Evolutionary conservation across 2,797 vertebrate genomes (phyloP).

Genomic region (Odontamblyopus rebecca): DNA sequence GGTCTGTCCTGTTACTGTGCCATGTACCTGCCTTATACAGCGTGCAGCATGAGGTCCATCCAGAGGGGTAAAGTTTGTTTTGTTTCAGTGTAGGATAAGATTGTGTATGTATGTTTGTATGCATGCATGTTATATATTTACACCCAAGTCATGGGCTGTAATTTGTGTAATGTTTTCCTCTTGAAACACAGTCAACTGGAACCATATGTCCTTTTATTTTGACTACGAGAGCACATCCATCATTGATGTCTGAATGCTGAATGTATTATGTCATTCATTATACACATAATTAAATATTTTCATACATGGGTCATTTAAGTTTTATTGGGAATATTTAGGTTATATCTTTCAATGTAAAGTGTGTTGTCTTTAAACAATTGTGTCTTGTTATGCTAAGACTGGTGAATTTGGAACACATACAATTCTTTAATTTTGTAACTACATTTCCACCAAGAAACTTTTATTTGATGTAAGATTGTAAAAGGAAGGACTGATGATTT

Average conservation of each 20-base stretch:
- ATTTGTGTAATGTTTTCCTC: conserved; percentile 47
- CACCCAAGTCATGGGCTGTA: conserved; percentile 4
- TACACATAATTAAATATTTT: neutral
- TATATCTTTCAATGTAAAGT: neutral
- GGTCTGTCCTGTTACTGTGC: conserved; percentile 41
- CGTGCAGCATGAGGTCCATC: neutral
- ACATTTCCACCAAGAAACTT: neutral
- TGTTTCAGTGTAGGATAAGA: neutral
- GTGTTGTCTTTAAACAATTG: neutral
- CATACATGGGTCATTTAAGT: neutral
- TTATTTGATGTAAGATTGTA: neutral
- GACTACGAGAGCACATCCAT: conserved; percentile 25
- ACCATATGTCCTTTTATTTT: conserved; percentile 27
- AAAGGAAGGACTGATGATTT: neutral
- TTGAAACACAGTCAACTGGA: conserved; percentile 21
- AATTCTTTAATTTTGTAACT: neutral
- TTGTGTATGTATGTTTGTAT: neutral
- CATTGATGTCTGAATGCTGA: neutral
- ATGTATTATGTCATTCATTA: neutral
- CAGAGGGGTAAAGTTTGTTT: conserved; percentile 18
- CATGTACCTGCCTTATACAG: neutral
- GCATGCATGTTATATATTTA: neutral
- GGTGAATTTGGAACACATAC: neutral
- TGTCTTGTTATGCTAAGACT: neutral
- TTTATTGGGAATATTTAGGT: neutral